Conservation (phyloP, 2,113 vertebrate species). For the Eira barbara region DNA sequence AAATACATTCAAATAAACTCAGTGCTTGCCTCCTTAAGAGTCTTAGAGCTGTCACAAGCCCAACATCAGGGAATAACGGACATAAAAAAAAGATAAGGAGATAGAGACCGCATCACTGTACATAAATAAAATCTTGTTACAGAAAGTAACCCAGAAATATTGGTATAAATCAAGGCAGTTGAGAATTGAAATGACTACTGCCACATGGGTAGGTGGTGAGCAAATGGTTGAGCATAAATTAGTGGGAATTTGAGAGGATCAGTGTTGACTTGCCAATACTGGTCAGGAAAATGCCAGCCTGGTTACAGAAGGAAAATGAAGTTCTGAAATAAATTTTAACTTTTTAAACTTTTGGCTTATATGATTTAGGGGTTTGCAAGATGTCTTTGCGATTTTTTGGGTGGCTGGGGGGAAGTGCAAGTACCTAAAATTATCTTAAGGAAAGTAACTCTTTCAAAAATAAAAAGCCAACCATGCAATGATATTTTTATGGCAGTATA, state of each 20-base stretch:
- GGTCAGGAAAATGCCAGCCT: background rate
- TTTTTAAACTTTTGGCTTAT: background rate
- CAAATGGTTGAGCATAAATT: background rate
- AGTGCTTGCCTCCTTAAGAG: background rate
- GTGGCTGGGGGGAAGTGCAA: background rate
- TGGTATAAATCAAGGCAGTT: background rate
- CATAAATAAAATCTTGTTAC: background rate
- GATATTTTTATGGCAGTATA: background rate
- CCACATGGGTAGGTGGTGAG: background rate
- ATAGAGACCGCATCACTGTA: background rate
- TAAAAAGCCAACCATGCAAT: background rate
- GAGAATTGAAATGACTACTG: background rate
- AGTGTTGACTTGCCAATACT: background rate
- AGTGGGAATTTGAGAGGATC: background rate
- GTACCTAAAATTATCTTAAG: constrained; percentile 14
- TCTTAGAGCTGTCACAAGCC: background rate
- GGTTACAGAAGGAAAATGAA: background rate
- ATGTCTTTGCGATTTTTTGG: background rate
- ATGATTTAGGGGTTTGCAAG: background rate
- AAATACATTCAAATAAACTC: background rate
- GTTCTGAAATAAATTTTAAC: background rate
- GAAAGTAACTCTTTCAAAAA: constrained; percentile 17
- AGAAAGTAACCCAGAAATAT: background rate
- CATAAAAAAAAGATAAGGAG: background rate
- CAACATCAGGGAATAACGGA: background rate